Evolutionary conservation across 2,797 vertebrate species (phyloP), one percentile per base, ranked within the genome.

Genomic region (Cheirogaleus major): DNA sequence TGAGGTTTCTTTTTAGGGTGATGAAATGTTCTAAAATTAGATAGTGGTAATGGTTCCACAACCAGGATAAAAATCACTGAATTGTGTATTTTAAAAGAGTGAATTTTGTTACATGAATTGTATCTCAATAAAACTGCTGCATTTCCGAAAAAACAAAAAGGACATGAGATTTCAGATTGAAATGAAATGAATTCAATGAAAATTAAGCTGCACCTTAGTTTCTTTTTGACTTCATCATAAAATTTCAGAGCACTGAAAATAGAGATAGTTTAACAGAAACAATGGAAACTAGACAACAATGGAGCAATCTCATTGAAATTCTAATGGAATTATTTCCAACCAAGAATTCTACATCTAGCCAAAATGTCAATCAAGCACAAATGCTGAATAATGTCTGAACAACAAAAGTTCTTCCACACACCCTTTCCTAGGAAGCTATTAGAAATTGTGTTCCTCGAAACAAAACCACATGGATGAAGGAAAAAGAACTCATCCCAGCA

Each of bases 171-270:
- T 91, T 2, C 32, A 89, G 22, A 61, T 13, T 72, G 12, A 83
- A 93, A 94, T 65, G 32, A 89, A n/a, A 18, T 25, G 7, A 91
- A n/a, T 15, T 25, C 48, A 89, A 55, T 18, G 13, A 70, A 92
- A 92, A 61, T 48, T 59, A 80, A 82, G 18, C 22, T 63, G 5
- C 17, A 65, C 0, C 3, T 59, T 55, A 13, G n/a, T 57, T 48
- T 67, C 18, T 23, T 75, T 86, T 91, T 67, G 38, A 10, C 41
- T 67, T 89, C 38, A 41, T 59, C 25, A 41, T 30, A 59, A 95
- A 91, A 93, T 78, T 94, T 92, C 20, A 89, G n/a, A 75, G 84
- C 35, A n/a, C 35, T 75, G 17, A n/a, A 80, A 79, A 89, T 63
- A 78, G 79, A 89, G 57, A 25, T 12, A 65, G 72, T 84, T 65